Evolutionary conservation across 2,888 invertebrate species (phyloP).

Genomic region (Nomada ruficornis): DNA sequence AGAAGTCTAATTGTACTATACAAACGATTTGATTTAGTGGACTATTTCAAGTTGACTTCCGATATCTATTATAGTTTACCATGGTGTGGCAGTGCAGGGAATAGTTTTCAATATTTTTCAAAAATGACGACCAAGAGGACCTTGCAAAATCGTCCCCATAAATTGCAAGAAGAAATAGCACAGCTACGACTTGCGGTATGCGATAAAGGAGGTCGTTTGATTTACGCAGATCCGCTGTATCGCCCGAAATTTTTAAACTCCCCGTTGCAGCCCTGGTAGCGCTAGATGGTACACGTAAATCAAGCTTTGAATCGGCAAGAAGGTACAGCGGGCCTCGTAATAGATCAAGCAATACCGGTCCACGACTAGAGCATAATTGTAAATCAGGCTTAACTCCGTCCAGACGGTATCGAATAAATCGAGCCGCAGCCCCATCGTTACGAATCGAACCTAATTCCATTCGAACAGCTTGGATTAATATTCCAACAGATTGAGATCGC

Average conservation of each 20-base stretch:
- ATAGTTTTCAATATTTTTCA: background rate
- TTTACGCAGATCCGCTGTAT: conserved; percentile 1
- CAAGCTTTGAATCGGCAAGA: conserved; percentile 8
- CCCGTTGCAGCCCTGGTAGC: background rate
- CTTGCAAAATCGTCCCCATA: background rate
- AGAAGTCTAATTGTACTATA: background rate
- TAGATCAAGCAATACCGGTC: conserved; percentile 9
- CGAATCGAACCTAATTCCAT: conserved; percentile 25
- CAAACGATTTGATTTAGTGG: no score
- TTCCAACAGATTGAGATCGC: conserved; percentile 38
- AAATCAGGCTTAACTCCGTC: conserved; percentile 16
- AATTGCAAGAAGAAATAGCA: background rate
- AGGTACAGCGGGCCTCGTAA: background rate
- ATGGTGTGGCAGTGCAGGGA: no score
- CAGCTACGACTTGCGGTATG: background rate
- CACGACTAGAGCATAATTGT: conserved; percentile 39
- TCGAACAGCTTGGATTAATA: conserved; percentile 41
- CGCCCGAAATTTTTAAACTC: conserved; percentile 3
- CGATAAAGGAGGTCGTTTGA: background rate
- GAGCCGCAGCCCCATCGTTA: conserved; percentile 1
- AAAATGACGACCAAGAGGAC: background rate
- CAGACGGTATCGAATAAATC: conserved; percentile 30
- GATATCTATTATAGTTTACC: no score
- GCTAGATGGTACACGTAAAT: conserved; percentile 29
- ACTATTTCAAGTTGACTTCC: no score